phyloP scores from a whole-genome alignment of 2,113 vertebrate genomes.

The Callochromis pleurospilus region DNA sequence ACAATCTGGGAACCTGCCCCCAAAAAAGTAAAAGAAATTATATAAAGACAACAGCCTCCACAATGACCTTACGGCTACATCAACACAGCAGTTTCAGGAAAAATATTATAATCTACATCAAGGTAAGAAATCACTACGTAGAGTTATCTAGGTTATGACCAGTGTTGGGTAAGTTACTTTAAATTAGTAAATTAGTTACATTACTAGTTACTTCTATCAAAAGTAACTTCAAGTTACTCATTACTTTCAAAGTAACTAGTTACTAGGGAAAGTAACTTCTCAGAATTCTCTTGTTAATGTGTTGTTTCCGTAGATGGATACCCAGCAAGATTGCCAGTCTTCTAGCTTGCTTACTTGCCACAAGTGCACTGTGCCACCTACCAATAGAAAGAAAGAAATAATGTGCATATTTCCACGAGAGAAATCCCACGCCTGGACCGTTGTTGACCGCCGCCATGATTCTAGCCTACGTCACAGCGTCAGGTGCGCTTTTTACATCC shows the following conservation, averaged over 20 bases:
- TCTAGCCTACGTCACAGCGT: accelerated
- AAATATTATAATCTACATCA: not conserved
- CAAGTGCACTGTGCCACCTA: not conserved
- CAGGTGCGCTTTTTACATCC: not conserved
- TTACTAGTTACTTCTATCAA: not conserved
- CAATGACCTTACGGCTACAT: not conserved
- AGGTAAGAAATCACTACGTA: not conserved
- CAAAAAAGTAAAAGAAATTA: not conserved
- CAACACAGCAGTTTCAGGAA: not conserved
- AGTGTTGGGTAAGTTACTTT: not conserved
- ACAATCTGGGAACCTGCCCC: conserved; percentile 87
- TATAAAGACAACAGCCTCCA: not conserved
- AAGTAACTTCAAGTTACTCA: not conserved
- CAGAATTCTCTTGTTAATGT: not conserved
- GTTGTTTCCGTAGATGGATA: not conserved
- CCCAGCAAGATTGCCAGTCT: not conserved
- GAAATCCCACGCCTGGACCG: accelerated
- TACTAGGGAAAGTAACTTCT: not conserved
- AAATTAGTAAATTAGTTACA: not conserved
- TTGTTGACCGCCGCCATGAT: accelerated
- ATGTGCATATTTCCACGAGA: not conserved
- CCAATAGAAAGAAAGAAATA: not conserved
- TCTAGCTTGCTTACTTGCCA: not conserved
- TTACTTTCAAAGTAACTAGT: not conserved
- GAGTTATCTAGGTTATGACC: too few relatives aligned